Conservation (phyloP, 2,888 invertebrate genomes). For the Kuschelorhynchus macadamiae region DNA sequence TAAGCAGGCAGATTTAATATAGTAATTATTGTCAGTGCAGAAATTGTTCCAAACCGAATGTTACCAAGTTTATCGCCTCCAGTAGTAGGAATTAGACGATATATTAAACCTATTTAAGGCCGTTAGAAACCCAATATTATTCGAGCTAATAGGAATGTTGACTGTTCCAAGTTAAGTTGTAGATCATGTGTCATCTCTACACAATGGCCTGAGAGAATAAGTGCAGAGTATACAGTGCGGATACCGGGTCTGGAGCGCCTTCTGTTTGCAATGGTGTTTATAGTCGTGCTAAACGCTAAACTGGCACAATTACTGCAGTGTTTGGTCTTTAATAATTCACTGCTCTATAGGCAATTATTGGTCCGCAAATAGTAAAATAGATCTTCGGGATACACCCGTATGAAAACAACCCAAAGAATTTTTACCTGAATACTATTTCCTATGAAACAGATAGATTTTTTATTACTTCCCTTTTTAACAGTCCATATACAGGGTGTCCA, state of each 20-base stretch:
- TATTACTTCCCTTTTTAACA: no score
- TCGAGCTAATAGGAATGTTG: slow-evolving; percentile 49
- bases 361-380: slow-evolving; percentile 64
- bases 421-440: no score
- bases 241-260: slow-evolving; percentile 59
- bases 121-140: slow-evolving; percentile 47
- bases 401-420: no score
- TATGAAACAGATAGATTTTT: no score
- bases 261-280: slow-evolving; percentile 67
- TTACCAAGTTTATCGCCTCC: slow-evolving; percentile 45
- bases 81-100: slow-evolving; percentile 44
- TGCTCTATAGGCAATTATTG: slow-evolving; percentile 63
- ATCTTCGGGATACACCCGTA: no score
- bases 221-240: slow-evolving; percentile 41
- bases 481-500: no score
- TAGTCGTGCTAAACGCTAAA: slow-evolving; percentile 62
- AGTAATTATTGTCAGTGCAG: slow-evolving; percentile 34
- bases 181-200: slow-evolving; percentile 61
- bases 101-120: slow-evolving; percentile 45
- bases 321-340: slow-evolving; percentile 67
- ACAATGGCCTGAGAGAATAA: slow-evolving; percentile 56
- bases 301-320: slow-evolving; percentile 66
- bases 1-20: slow-evolving; percentile 26
- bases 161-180: slow-evolving; percentile 56
- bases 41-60: slow-evolving; percentile 43